Percentiles rank a stretch among this genome's conserved stretches.
Conservation (phyloP, 2,797 vertebrate genomes). For the Sebastes nivosus region DNA sequence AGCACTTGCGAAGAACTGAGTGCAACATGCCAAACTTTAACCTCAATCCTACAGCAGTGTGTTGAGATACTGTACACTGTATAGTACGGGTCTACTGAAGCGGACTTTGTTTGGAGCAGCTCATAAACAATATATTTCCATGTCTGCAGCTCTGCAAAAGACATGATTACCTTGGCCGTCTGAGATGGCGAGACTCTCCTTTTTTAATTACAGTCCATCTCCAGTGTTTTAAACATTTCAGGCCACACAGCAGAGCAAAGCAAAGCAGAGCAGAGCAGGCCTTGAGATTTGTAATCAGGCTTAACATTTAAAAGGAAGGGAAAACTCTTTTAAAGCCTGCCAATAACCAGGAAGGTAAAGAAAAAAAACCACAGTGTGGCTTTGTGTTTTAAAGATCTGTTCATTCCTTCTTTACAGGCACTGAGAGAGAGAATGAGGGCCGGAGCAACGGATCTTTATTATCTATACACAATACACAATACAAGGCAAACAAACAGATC, state of each 20-base stretch:
- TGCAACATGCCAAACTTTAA: neutral
- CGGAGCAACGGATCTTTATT: constrained; percentile 8
- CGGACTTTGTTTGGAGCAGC: neutral
- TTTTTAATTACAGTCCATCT: constrained; percentile 26
- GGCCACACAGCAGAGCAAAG: constrained; percentile 22
- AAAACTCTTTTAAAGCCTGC: constrained; percentile 43
- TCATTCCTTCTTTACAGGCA: constrained; percentile 31
- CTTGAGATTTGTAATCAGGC: constrained; percentile 43
- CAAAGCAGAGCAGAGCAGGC: constrained; percentile 6
- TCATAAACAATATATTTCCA: constrained; percentile 4
- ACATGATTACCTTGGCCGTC: neutral
- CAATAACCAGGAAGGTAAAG: constrained; percentile 49
- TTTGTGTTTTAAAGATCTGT: constrained; percentile 31
- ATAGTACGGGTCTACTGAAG: neutral
- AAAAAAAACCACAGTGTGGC: neutral
- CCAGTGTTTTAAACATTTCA: constrained; percentile 39
- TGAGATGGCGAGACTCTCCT: neutral
- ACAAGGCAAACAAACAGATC: constrained; percentile 3
- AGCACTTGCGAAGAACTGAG: neutral
- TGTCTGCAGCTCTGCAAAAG: neutral
- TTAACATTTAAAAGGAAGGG: constrained; percentile 28
- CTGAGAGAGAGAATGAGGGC: neutral
- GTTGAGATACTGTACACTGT: neutral
- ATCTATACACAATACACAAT: neutral
- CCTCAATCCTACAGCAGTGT: neutral